Evolutionary conservation across 2,113 vertebrate genomes (phyloP).

Genomic region (Ictidomys tridecemlineatus): DNA sequence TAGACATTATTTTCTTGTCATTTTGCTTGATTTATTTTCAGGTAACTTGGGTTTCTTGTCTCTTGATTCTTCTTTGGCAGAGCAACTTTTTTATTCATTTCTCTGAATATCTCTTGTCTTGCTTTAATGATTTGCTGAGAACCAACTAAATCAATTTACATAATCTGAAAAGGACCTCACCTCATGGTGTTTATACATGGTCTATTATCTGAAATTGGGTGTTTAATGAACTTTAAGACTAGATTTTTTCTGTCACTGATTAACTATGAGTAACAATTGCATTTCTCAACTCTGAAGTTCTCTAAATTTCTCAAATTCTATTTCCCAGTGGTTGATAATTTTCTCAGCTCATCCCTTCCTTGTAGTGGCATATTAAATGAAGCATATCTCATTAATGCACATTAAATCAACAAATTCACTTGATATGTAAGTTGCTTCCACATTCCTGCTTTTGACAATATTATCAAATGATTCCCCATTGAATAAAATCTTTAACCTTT

Average conservation of each 20-base stretch:
- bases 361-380: neutral
- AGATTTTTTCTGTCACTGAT: constrained; percentile 3
- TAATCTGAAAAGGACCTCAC: neutral
- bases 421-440: neutral
- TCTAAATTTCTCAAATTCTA: neutral
- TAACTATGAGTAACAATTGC: neutral
- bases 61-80: neutral
- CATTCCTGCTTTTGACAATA: neutral
- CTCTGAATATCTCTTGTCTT: neutral
- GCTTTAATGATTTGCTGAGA: neutral
- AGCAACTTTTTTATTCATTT: neutral
- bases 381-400: neutral
- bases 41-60: neutral
- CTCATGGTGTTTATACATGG: neutral
- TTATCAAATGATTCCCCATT: neutral
- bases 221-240: neutral
- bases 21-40: neutral
- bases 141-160: neutral
- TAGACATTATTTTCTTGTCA: neutral
- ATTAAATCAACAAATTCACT: neutral
- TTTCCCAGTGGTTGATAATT: neutral
- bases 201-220: neutral
- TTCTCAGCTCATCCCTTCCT: neutral
- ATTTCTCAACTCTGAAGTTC: neutral
- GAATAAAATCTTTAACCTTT: neutral